Base-by-base conservation (phyloP, 2,113 vertebrate species). In the Plecotus auritus region DNA sequence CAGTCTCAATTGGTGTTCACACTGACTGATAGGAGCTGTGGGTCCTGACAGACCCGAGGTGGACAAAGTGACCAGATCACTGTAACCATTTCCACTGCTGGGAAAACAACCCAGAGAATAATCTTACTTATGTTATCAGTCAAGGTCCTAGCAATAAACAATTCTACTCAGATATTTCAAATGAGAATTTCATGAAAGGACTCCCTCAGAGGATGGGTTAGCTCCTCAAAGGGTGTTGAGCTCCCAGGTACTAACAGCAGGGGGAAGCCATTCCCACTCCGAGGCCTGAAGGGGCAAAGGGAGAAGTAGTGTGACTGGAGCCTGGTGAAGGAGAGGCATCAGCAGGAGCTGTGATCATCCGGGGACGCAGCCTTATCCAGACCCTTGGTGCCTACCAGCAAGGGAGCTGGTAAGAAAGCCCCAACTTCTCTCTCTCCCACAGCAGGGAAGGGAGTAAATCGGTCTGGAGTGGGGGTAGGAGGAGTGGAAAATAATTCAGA, bases 71-170 rank as follows among this genome's bases (percentile, higher is more conserved):
- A 88, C 94, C 67, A 40, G 77, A 88, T 94, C 77, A 73, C 51
- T 49, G 17, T 69, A 96, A 96, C 76, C 59, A 95, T 81, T 84
- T 59, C 72, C 18, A 37, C 1, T 54, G 23, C 42, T 22, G 78
- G 61, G 54, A 90, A 95, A 95, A 96, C 85, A 95, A 91, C 32
- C 59, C 61, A 85, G 42, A 87, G 30, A 94, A 82, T 92, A 96
- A 95, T 77, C 88, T 91, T 81, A 54, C 54, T 95, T 96, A 88
- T 32, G 14, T 85, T 88, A 91, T 88, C 64, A 59, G 73, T 82
- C 94, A 97, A 95, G 93, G 77, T 85, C 85, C 54, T 56, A 30
- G 73, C 74, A 70, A 70, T 14, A 96, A 96, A 92, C 77, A 96
- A 49, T 42, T 81, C 67, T 47, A 80, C 61, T 56, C 61, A 45